Percentiles rank a stretch among this genome's conserved stretches.
Evolutionary conservation across 1,140 invertebrate genomes (phyloP).

Genomic region (Drosophila tsacasi): DNA sequence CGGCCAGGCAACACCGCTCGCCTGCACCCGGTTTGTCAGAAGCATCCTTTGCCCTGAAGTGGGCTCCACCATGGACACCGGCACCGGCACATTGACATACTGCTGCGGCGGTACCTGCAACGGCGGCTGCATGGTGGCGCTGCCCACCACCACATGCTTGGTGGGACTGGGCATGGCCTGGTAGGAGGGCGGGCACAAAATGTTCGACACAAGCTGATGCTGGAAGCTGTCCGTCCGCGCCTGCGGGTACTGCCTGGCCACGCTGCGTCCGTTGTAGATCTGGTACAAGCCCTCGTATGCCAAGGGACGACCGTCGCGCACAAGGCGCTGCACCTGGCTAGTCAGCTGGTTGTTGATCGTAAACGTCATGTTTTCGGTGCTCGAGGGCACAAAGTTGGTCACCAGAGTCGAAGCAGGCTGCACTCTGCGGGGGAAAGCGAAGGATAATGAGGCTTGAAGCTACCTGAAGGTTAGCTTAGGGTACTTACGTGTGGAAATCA

Average conservation of each 20-base stretch:
- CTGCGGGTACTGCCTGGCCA: slow-evolving; percentile 89
- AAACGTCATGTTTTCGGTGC: slow-evolving; percentile 93
- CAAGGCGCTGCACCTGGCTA: slow-evolving; percentile 90
- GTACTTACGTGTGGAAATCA: slow-evolving; percentile 87
- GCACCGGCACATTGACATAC: slow-evolving; percentile 89
- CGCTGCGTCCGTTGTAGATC: slow-evolving; percentile 92
- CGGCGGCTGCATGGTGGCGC: slow-evolving; percentile 88
- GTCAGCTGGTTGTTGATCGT: slow-evolving; percentile 94
- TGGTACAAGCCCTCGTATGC: slow-evolving; percentile 93
- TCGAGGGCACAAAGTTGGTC: slow-evolving; percentile 90
- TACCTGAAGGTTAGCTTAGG: background rate
- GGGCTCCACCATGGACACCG: slow-evolving; percentile 95
- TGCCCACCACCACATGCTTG: slow-evolving; percentile 95
- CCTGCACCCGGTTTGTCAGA: slow-evolving; percentile 91
- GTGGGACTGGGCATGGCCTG: slow-evolving; percentile 93
- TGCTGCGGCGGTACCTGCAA: slow-evolving; percentile 90
- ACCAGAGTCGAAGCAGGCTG: slow-evolving; percentile 89
- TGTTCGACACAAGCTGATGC: slow-evolving; percentile 95
- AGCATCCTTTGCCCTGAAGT: slow-evolving; percentile 89
- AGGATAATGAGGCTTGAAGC: no score
- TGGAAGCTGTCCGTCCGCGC: slow-evolving; percentile 91
- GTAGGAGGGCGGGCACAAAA: slow-evolving; percentile 94
- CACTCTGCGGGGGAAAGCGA: slow-evolving; percentile 75
- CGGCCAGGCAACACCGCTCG: slow-evolving; percentile 89
- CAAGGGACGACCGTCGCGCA: slow-evolving; percentile 87